A percentile compares a stretch with the other conserved stretches of the same genome.
These are phyloP conservation scores for Amblyornis subalaris DNA, from an alignment of 2,113 vertebrate genomes.

Conservation along the genomic window DNA sequence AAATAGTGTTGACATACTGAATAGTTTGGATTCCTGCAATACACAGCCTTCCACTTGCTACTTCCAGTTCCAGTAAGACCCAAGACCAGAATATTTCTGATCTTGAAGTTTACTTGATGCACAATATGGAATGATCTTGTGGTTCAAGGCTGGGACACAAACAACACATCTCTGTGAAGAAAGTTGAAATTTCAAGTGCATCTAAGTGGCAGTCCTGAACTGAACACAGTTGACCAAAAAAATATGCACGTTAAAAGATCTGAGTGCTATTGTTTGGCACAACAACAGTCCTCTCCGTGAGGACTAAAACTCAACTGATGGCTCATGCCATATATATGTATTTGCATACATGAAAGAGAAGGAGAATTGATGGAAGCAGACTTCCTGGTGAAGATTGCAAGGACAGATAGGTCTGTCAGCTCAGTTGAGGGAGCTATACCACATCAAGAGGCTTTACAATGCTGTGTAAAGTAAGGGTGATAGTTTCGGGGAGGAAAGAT, in stretches of 20 bases:
- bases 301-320: not conserved
- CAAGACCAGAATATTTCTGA: not conserved
- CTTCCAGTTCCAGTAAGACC: not conserved
- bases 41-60: not conserved
- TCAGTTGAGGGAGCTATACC: not conserved
- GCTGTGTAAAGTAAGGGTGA: not conserved
- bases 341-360: not conserved
- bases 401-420: not conserved
- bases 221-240: not conserved
- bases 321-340: not conserved
- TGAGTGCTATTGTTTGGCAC: not conserved
- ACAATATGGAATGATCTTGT: not conserved
- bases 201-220: not conserved
- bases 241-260: not conserved
- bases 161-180: not conserved
- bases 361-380: not conserved
- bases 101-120: not conserved
- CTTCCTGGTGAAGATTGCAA: not conserved
- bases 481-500: not conserved
- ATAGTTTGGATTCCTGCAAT: not conserved
- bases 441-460: not conserved
- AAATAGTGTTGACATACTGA: conserved; percentile 6
- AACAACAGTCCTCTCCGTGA: not conserved
- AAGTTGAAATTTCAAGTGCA: not conserved
- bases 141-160: not conserved